Conservation (phyloP, 2,888 invertebrate species). For the Diloba caeruleocephala region DNA sequence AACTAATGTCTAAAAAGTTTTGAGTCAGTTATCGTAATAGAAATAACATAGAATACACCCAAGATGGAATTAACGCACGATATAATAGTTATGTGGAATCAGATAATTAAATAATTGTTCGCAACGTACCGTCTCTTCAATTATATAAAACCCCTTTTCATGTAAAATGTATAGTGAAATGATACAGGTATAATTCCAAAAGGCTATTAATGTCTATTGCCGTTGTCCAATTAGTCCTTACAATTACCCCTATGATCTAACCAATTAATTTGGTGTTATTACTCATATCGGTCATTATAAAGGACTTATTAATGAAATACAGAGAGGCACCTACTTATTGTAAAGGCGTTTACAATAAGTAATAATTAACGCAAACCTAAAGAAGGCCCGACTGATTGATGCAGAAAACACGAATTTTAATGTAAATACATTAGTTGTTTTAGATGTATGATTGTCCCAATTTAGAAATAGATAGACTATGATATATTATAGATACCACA, state of each 20-base stretch:
- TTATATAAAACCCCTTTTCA: conserved; percentile 18
- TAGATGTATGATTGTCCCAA: too few species aligned
- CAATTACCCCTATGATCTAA: conserved; percentile 15
- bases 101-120: conserved; percentile 13
- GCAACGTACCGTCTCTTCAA: conserved; percentile 1
- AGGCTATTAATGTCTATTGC: neutral
- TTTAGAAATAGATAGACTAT: too few species aligned
- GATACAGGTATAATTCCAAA: conserved; percentile 1
- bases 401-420: too few species aligned
- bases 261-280: conserved; percentile 23
- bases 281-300: neutral
- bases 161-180: conserved; percentile 23
- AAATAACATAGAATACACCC: conserved; percentile 22
- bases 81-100: neutral
- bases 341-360: neutral
- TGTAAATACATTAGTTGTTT: too few species aligned
- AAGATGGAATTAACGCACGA: neutral
- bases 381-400: too few species aligned
- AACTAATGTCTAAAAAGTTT: too few species aligned
- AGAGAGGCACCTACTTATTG: conserved; percentile 3
- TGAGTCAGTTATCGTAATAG: neutral
- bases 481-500: too few species aligned
- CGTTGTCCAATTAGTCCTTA: conserved; percentile 8
- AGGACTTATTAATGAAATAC: neutral
- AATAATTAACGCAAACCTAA: neutral